These are phyloP conservation scores for Alosa alosa DNA, from an alignment of 2,113 vertebrate genomes.

Conservation along the genomic window DNA sequence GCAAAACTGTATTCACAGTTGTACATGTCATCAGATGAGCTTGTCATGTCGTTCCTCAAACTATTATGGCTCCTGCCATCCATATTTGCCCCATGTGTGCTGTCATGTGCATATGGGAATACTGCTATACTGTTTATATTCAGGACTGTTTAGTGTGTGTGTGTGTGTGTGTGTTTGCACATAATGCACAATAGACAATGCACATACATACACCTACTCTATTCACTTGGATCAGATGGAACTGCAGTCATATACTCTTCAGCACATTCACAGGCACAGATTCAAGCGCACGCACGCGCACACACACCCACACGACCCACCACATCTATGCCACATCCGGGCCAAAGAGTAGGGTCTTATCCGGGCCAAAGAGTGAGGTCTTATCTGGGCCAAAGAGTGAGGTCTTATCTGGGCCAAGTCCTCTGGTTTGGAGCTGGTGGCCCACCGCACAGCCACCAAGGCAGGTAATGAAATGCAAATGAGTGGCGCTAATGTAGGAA, in stretches of 20 bases:
- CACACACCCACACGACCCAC: too few species aligned
- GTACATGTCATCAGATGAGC: neutral
- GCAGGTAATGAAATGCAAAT: conserved; percentile 28
- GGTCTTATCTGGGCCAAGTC: neutral
- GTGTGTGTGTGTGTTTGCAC: neutral
- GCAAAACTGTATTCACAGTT: neutral
- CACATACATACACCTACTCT: neutral
- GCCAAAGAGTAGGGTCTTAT: neutral
- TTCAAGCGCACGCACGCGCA: neutral
- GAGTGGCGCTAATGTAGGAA: conserved; percentile 1
- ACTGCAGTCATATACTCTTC: neutral
- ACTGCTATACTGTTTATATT: neutral
- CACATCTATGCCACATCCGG: neutral
- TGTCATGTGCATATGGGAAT: neutral
- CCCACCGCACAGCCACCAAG: neutral
- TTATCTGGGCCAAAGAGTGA: neutral
- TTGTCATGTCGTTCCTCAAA: neutral
- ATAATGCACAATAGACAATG: too few species aligned
- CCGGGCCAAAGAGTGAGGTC: neutral
- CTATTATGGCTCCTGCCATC: neutral
- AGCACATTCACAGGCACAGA: neutral
- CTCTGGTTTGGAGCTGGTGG: neutral
- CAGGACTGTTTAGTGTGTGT: neutral
- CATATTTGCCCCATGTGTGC: neutral
- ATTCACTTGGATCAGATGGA: neutral